Percentiles rank a stretch among this genome's conserved stretches.
Evolutionary conservation across 1,140 invertebrate species (phyloP).

Genomic region (Zophobas morio): DNA sequence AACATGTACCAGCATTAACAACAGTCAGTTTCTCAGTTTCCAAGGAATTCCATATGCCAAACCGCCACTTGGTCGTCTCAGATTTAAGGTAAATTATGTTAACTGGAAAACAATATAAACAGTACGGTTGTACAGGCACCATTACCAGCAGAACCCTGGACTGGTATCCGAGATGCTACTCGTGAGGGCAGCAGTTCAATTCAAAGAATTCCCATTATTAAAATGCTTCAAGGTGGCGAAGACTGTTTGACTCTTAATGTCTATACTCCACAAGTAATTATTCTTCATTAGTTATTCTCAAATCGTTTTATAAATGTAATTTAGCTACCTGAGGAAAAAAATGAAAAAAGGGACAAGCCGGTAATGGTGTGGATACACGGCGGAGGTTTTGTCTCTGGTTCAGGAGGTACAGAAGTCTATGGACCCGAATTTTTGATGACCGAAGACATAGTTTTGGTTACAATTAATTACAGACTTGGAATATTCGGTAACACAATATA

Average conservation of each 20-base stretch:
- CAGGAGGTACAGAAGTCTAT: conserved; percentile 67
- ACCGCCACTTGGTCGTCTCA: conserved; percentile 75
- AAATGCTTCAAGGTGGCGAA: conserved; percentile 66
- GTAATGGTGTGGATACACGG: conserved; percentile 68
- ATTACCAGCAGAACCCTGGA: conserved; percentile 67
- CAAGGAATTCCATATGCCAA: conserved; percentile 78
- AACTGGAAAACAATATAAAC: not conserved
- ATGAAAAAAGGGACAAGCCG: conserved; percentile 54
- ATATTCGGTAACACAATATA: conserved; percentile 69
- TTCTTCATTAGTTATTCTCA: not conserved
- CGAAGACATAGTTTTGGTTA: conserved; percentile 77
- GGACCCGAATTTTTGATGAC: conserved; percentile 76
- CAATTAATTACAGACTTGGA: conserved; percentile 78
- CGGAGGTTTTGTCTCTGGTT: conserved; percentile 69
- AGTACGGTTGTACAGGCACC: conserved; percentile 49
- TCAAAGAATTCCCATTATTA: conserved; percentile 31
- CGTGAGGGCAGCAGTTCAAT: conserved; percentile 58
- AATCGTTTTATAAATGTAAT: conserved; percentile 4
- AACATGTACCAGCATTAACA: conserved; percentile 60
- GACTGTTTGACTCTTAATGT: conserved; percentile 85
- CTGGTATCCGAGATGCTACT: conserved; percentile 69
- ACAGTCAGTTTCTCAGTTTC: conserved; percentile 68
- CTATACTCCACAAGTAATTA: conserved; percentile 70
- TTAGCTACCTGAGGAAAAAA: conserved; percentile 6
- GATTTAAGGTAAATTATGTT: conserved; percentile 71